Percentiles rank a stretch among this genome's conserved stretches.
Evolutionary conservation across 1,140 invertebrate genomes (phyloP).

Genomic region (Drosophila chauvacae): DNA sequence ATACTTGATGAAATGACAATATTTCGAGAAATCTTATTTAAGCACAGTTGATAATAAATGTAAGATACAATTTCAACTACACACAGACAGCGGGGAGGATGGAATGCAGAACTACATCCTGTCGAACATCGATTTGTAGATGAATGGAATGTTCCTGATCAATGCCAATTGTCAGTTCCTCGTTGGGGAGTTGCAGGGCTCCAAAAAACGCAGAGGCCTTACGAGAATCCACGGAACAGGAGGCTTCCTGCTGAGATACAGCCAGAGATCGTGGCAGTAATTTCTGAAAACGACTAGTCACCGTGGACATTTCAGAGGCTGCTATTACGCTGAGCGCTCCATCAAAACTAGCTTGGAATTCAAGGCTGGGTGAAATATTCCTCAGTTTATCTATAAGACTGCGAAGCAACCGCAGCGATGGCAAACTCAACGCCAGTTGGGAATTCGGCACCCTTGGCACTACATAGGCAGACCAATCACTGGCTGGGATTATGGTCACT

Average conservation of each 20-base stretch:
- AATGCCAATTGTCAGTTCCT: slow-evolving; percentile 73
- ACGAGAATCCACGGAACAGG: slow-evolving; percentile 76
- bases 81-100: slow-evolving; percentile 77
- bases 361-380: slow-evolving; percentile 89
- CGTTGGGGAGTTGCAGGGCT: slow-evolving; percentile 71
- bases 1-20: background rate
- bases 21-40: slow-evolving; percentile 7
- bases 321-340: slow-evolving; percentile 90
- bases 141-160: slow-evolving; percentile 71
- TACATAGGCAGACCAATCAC: slow-evolving; percentile 90
- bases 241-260: slow-evolving; percentile 45
- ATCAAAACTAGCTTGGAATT: slow-evolving; percentile 88
- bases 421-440: slow-evolving; percentile 92
- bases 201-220: slow-evolving; percentile 76
- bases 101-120: slow-evolving; percentile 71
- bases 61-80: slow-evolving; percentile 14
- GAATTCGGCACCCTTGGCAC: slow-evolving; percentile 91
- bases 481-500: slow-evolving; percentile 90
- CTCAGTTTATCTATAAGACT: slow-evolving; percentile 93
- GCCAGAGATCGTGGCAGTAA: slow-evolving; percentile 82
- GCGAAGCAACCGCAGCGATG: slow-evolving; percentile 89
- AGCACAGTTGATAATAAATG: background rate
- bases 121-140: slow-evolving; percentile 70
- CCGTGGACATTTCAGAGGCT: slow-evolving; percentile 90
- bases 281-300: slow-evolving; percentile 91